Base-by-base conservation (phyloP, 2,113 vertebrate genomes). In the Antigone vipio region DNA sequence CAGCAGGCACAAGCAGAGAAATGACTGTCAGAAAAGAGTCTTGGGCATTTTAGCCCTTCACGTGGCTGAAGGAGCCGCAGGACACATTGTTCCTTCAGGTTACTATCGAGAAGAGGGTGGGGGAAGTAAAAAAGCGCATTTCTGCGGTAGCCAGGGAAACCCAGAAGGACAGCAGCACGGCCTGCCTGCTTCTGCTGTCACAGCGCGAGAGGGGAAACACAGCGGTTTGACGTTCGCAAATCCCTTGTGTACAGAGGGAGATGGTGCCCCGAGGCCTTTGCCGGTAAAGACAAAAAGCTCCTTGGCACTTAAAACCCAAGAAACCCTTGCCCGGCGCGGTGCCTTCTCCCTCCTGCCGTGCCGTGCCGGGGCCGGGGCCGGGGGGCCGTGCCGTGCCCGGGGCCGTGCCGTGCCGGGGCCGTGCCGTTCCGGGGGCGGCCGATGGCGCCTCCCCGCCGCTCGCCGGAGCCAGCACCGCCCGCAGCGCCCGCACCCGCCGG, bases 131-230 rank as follows among this genome's bases (percentile, higher is more conserved):
- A 67, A 47, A 26, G 12, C 59, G 30, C 49, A 21, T 76, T 75
- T 85, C 56, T 95, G 27, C 56, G 56, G 84, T 63, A 93, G 86
- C 67, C 45, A 78, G 67, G 67, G 74, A 80, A 89, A 87, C 91
- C 49, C 22, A 35, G 66, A 94, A 91, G 42, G 59, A 60, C 86
- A 59, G 34, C 35, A 56, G 40, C 73, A 40, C 8, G 13, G 73
- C 67, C 44, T 83, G 23, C 42, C 66, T 50, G 66, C 72, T 91
- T 83, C 77, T 64, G 58, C 50, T 92, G 19, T 53, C 76, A 64
- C 59, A 80, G 74, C 34, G 58, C 74, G 76, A 73, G 13, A 27
- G 29, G 52, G 63, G 38, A 23, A 89, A 26, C 9, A 12, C 63
- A 58, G 49, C 19, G 20, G 42, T 23, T 50, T 52, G 55, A 63